phyloP scores from a whole-genome alignment of 1,140 invertebrate genomes.

The Euwallacea similis region DNA sequence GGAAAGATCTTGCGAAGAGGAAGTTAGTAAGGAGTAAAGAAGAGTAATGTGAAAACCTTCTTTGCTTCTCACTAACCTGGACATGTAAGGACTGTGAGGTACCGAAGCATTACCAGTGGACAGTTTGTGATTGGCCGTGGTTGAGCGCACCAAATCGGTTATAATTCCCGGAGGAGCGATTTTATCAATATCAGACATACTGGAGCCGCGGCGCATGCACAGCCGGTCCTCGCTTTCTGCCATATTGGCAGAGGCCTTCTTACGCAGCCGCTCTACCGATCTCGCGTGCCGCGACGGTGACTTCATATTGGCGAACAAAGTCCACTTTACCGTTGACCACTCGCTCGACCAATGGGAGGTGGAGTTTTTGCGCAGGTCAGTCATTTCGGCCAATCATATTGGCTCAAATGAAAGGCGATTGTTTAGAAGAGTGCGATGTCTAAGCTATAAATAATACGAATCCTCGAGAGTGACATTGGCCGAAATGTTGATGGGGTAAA shows the following conservation, averaged over 20 bases:
- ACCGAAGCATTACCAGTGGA: conserved; percentile 53
- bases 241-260: conserved; percentile 45
- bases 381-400: no score
- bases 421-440: no score
- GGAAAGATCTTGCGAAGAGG: conserved; percentile 48
- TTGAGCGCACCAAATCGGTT: conserved; percentile 56
- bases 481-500: no score
- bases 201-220: conserved; percentile 67
- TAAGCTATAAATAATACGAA: no score
- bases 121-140: conserved; percentile 53
- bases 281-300: conserved; percentile 50
- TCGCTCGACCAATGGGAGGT: no score
- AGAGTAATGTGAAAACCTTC: not conserved
- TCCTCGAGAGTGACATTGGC: no score
- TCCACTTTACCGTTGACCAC: conserved; percentile 10
- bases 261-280: conserved; percentile 48
- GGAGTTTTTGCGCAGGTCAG: no score
- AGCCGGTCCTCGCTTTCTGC: conserved; percentile 48
- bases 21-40: not conserved
- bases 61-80: conserved; percentile 43
- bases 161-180: conserved; percentile 52
- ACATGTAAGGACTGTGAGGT: conserved; percentile 59
- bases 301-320: conserved; percentile 55
- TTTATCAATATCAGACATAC: conserved; percentile 72
- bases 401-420: no score